These are phyloP conservation scores for Elgaria multicarinata DNA, from an alignment of 2,113 vertebrate genomes.

Conservation along the genomic window DNA sequence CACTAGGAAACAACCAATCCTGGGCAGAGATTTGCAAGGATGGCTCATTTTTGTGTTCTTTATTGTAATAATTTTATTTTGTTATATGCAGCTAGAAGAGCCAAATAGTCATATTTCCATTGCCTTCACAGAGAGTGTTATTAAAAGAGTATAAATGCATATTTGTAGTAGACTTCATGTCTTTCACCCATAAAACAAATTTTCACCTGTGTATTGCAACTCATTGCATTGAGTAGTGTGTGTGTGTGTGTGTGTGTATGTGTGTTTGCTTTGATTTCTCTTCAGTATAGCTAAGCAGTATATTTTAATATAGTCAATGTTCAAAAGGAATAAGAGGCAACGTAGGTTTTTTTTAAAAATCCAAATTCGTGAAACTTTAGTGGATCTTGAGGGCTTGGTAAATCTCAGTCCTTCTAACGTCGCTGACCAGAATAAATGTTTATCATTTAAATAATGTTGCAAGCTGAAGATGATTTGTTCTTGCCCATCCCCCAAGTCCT, in stretches of 20 bases:
- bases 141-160: conserved; percentile 8
- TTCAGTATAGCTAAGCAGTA: conserved; percentile 4
- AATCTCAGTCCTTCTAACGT: neutral
- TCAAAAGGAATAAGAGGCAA: conserved; percentile 1
- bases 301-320: conserved; percentile 8
- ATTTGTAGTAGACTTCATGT: conserved; percentile 37
- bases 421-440: neutral
- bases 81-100: conserved; percentile 51
- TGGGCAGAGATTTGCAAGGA: conserved; percentile 17
- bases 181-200: conserved; percentile 19
- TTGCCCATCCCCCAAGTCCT: neutral
- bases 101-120: conserved; percentile 7
- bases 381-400: neutral
- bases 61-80: conserved; percentile 27
- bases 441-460: neutral
- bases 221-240: conserved; percentile 7
- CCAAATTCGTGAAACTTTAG: neutral
- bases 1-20: conserved; percentile 53
- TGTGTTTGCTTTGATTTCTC: conserved; percentile 21
- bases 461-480: neutral
- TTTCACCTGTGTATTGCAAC: conserved; percentile 23
- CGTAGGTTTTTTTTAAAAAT: conserved; percentile 1
- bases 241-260: neutral
- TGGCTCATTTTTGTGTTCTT: conserved; percentile 14
- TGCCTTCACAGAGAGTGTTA: neutral